Evolutionary conservation across 1,140 invertebrate species (phyloP).

Genomic region (Atta texana): DNA sequence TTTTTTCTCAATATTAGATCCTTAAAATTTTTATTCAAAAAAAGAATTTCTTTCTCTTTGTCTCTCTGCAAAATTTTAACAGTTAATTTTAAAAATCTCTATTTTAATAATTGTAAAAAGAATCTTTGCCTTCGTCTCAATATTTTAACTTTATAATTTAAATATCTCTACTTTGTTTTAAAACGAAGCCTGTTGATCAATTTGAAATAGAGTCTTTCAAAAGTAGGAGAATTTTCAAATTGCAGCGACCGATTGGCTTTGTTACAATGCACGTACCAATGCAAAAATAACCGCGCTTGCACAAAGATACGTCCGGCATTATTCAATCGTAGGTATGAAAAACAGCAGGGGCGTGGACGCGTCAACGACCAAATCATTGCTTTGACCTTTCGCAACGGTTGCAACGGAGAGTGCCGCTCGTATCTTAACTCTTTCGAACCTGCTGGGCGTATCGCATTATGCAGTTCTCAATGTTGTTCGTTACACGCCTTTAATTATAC

Average conservation of each 20-base stretch:
- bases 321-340: slow-evolving; percentile 64
- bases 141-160: not conserved
- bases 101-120: not conserved
- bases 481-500: not conserved
- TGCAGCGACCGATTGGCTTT: not conserved
- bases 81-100: not conserved
- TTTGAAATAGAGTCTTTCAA: not conserved
- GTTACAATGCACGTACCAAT: not conserved
- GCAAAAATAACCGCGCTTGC: slow-evolving; percentile 55
- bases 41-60: too few relatives aligned
- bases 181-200: not conserved
- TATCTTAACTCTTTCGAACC: slow-evolving; percentile 24
- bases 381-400: slow-evolving; percentile 52
- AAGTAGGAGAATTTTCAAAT: not conserved
- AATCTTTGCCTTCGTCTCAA: not conserved
- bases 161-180: not conserved
- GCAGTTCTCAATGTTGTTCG: not conserved
- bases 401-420: not conserved
- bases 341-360: slow-evolving; percentile 36
- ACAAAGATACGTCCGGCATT: slow-evolving; percentile 63
- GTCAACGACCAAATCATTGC: slow-evolving; percentile 65
- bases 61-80: not conserved
- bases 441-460: slow-evolving; percentile 12
- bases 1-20: not conserved
- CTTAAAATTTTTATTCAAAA: not conserved